Percentiles rank a stretch among this genome's conserved stretches.
phyloP scores from a whole-genome alignment of 2,797 vertebrate species.

The Rhabdomys pumilio region DNA sequence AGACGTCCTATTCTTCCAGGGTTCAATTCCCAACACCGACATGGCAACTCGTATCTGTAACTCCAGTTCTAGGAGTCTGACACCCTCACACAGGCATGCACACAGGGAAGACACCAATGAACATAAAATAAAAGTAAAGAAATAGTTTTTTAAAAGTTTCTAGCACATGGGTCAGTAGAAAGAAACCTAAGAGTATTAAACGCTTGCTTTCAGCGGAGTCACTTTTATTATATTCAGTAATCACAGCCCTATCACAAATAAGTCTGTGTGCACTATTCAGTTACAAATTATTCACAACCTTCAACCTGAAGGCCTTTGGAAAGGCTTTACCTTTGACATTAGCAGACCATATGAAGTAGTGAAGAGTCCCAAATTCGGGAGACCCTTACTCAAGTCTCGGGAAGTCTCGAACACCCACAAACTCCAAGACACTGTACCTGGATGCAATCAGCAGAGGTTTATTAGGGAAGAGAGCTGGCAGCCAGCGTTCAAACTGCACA shows the following conservation, averaged over 20 bases:
- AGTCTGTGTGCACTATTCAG: constrained; percentile 54
- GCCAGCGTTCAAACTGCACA: no score
- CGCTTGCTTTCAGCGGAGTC: background rate
- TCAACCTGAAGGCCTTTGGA: constrained; percentile 45
- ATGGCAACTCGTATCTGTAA: background rate
- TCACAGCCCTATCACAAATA: constrained; percentile 21
- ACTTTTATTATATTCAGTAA: constrained; percentile 30
- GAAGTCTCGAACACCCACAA: no score
- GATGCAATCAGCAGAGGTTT: no score
- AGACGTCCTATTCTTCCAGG: background rate
- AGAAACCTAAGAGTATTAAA: background rate
- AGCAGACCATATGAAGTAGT: constrained; percentile 58
- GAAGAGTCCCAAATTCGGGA: no score
- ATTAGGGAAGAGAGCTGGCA: no score
- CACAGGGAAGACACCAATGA: background rate
- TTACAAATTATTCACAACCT: constrained; percentile 62
- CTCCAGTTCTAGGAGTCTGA: background rate
- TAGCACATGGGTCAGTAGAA: constrained; percentile 13
- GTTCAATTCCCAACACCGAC: background rate
- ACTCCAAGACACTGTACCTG: no score
- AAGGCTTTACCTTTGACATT: constrained; percentile 62
- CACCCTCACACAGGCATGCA: background rate
- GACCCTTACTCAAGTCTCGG: no score
- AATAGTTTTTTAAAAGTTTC: background rate
- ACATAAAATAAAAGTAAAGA: background rate